These are phyloP conservation scores for Thera obeliscata DNA, from an alignment of 2,888 invertebrate genomes.

Conservation along the genomic window DNA sequence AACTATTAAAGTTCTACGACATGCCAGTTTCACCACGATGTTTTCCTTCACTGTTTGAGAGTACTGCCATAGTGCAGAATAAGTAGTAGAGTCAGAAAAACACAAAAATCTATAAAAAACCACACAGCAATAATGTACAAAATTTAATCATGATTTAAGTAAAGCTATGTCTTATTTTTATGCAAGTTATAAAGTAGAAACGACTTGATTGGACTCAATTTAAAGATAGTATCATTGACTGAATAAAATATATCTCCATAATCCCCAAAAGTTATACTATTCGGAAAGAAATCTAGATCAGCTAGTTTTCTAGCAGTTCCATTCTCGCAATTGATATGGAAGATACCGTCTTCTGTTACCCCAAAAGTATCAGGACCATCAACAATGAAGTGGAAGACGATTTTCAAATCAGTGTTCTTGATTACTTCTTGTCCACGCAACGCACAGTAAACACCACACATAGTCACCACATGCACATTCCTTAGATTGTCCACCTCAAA, in stretches of 20 bases:
- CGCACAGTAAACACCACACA: conserved; percentile 73
- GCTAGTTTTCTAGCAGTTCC: conserved; percentile 68
- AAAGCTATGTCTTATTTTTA: conserved; percentile 45
- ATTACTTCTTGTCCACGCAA: conserved; percentile 57
- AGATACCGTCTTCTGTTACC: conserved; percentile 60
- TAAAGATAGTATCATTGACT: conserved; percentile 62
- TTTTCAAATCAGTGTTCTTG: conserved; percentile 63
- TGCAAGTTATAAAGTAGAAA: conserved; percentile 67
- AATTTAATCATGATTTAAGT: neutral
- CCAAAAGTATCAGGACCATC: conserved; percentile 65
- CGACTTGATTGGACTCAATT: conserved; percentile 67
- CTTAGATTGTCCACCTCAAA: conserved; percentile 69
- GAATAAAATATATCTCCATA: conserved; percentile 76
- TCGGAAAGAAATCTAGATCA: conserved; percentile 60
- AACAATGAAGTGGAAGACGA: conserved; percentile 65
- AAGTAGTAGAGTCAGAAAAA: neutral
- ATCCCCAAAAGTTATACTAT: conserved; percentile 71
- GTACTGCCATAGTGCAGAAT: no score
- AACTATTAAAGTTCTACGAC: no score
- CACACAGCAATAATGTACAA: neutral
- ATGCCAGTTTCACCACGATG: no score
- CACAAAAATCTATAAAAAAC: neutral
- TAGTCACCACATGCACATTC: conserved; percentile 69
- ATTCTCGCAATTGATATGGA: conserved; percentile 66
- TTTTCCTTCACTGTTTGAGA: no score